These are phyloP conservation scores for Drosophila nigricruria DNA, from an alignment of 2,888 invertebrate genomes.

Conservation along the genomic window DNA sequence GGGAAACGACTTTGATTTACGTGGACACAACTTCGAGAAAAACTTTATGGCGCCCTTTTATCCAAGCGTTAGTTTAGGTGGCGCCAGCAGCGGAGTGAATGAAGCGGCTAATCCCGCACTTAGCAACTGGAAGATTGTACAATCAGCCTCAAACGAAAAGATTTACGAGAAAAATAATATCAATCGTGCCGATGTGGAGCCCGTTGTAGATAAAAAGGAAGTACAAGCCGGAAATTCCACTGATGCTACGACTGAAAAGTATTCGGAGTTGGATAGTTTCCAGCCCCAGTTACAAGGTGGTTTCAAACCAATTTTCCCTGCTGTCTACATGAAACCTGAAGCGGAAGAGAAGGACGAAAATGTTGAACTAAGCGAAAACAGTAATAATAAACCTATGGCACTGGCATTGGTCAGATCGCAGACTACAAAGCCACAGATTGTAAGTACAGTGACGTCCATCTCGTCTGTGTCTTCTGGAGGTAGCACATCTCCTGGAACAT, in stretches of 20 bases:
- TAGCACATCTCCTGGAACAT: slow-evolving; percentile 4
- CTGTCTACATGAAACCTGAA: slow-evolving; percentile 79
- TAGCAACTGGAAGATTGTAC: slow-evolving; percentile 88
- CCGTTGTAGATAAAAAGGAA: slow-evolving; percentile 39
- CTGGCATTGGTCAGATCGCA: slow-evolving; percentile 42
- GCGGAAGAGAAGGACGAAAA: neutral
- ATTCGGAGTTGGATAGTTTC: slow-evolving; percentile 89
- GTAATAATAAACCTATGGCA: slow-evolving; percentile 53
- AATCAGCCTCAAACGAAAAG: slow-evolving; percentile 71
- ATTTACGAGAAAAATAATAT: slow-evolving; percentile 83
- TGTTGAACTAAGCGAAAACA: slow-evolving; percentile 29
- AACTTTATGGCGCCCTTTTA: slow-evolving; percentile 90
- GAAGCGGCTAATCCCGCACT: slow-evolving; percentile 83
- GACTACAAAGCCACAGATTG: slow-evolving; percentile 8
- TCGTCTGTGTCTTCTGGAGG: slow-evolving; percentile 8
- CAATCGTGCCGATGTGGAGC: slow-evolving; percentile 80
- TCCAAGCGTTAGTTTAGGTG: slow-evolving; percentile 88
- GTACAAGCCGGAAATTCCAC: slow-evolving; percentile 47
- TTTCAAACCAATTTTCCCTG: slow-evolving; percentile 89
- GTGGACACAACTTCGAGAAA: slow-evolving; percentile 84
- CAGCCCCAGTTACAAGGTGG: slow-evolving; percentile 90
- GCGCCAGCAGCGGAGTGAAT: slow-evolving; percentile 64
- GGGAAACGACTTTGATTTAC: slow-evolving; percentile 82
- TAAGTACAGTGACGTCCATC: slow-evolving; percentile 14
- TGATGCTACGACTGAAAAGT: slow-evolving; percentile 85